Evolutionary conservation across 2,113 vertebrate species (phyloP).

Genomic region (Lycaon pictus): DNA sequence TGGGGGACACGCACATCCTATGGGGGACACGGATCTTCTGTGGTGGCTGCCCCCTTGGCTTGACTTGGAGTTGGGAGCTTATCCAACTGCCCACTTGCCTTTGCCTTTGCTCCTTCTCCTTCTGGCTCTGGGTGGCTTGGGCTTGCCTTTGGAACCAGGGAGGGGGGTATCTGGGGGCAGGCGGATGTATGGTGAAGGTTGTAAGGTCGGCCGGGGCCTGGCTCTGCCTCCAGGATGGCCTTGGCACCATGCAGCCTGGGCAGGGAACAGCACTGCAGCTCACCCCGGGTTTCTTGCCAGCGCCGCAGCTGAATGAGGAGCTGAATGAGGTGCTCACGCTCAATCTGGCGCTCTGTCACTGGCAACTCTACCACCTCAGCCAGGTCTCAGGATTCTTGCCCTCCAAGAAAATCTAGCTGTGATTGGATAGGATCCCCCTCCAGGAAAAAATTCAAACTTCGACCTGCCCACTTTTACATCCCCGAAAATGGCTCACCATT

Average conservation of each 20-base stretch:
- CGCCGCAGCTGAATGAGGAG: constrained; percentile 91
- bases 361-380: constrained; percentile 94
- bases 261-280: constrained; percentile 92
- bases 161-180: constrained; percentile 80
- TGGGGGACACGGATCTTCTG: constrained; percentile 76
- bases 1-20: background rate
- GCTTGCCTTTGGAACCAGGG: constrained; percentile 82
- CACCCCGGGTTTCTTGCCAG: constrained; percentile 95
- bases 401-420: constrained; percentile 85
- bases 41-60: constrained; percentile 41
- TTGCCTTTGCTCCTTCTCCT: constrained; percentile 78
- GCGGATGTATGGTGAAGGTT: constrained; percentile 94
- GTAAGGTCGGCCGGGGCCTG: constrained; percentile 90
- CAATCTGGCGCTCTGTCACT: constrained; percentile 94
- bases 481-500: constrained; percentile 89
- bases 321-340: constrained; percentile 92
- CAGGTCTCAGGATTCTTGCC: constrained; percentile 88
- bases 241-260: constrained; percentile 95
- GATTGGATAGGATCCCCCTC: constrained; percentile 96
- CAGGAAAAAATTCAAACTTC: constrained; percentile 94
- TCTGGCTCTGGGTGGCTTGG: constrained; percentile 82
- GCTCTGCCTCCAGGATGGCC: constrained; percentile 93
- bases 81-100: constrained; percentile 66
- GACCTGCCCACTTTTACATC: constrained; percentile 91
- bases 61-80: constrained; percentile 66